Evolutionary conservation across 2,797 vertebrate genomes (phyloP).

Genomic region (Scolopax rusticola): DNA sequence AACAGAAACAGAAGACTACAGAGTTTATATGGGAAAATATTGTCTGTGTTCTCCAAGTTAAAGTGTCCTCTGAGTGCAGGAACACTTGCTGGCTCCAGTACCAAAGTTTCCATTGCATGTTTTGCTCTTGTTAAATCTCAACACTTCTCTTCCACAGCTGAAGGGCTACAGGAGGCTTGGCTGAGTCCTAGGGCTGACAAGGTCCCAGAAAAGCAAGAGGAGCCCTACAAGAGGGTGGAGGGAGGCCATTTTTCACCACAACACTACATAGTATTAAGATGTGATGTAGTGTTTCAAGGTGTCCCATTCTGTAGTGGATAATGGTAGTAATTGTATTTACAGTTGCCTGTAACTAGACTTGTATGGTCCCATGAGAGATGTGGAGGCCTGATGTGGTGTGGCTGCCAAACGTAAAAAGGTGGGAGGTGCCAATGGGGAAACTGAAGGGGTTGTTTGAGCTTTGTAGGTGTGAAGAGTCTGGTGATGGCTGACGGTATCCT

Average conservation of each 20-base stretch:
- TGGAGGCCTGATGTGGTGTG: neutral
- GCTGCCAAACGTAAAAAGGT: neutral
- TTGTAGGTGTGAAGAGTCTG: neutral
- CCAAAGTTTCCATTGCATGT: neutral
- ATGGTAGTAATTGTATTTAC: neutral
- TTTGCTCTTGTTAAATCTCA: neutral
- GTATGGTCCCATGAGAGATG: neutral
- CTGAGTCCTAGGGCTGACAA: neutral
- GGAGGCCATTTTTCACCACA: neutral
- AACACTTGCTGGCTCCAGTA: neutral
- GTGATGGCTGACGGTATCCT: neutral
- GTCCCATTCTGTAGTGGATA: neutral
- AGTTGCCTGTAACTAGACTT: neutral
- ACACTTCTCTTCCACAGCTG: neutral
- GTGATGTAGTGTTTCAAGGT: neutral
- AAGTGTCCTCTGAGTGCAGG: neutral
- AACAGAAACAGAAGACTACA: neutral
- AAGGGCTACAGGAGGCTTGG: neutral
- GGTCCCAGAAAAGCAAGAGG: neutral
- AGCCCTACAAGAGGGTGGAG: neutral
- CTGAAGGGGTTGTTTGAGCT: neutral
- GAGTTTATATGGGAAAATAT: neutral
- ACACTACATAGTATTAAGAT: neutral
- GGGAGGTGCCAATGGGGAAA: neutral
- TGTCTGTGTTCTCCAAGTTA: neutral